phyloP scores from a whole-genome alignment of 2,888 invertebrate species.

The Opisthograptis luteolata region DNA sequence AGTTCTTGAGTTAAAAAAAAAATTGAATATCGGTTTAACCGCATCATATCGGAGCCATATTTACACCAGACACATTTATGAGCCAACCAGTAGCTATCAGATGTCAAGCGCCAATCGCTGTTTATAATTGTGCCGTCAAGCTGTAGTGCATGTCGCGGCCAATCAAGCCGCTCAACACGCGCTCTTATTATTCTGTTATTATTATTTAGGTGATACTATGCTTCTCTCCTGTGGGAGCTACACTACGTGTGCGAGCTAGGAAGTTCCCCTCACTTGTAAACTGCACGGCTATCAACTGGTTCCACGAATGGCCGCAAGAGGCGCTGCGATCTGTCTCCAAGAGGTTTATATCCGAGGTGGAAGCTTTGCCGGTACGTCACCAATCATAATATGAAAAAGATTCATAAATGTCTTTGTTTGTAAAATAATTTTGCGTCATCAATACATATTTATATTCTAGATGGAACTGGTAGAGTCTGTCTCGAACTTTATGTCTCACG shows the following conservation, averaged over 20 bases:
- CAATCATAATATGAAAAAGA: background rate
- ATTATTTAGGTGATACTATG: conserved; percentile 89
- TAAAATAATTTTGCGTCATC: background rate
- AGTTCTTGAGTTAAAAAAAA: too few relatives aligned
- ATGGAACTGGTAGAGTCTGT: conserved; percentile 85
- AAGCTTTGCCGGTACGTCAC: conserved; percentile 86
- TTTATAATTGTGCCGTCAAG: too few relatives aligned
- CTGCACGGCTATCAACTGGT: conserved; percentile 97
- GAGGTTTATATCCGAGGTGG: conserved; percentile 91
- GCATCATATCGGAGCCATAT: too few relatives aligned
- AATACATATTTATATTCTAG: conserved; percentile 63
- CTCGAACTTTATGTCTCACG: conserved; percentile 94
- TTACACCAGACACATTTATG: too few relatives aligned
- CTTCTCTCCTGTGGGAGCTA: conserved; percentile 97
- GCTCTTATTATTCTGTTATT: too few relatives aligned
- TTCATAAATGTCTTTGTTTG: background rate
- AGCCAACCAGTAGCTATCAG: too few relatives aligned
- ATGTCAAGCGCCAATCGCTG: too few relatives aligned
- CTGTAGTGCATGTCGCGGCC: too few relatives aligned
- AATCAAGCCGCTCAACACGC: too few relatives aligned
- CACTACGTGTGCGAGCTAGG: conserved; percentile 92
- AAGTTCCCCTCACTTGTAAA: conserved; percentile 98
- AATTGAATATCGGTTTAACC: too few relatives aligned
- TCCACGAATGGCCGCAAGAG: conserved; percentile 97
- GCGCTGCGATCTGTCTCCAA: conserved; percentile 95